A percentile compares a stretch with the other conserved stretches of the same genome.
phyloP scores from a whole-genome alignment of 2,113 vertebrate species.

The Centropus unirufus region DNA sequence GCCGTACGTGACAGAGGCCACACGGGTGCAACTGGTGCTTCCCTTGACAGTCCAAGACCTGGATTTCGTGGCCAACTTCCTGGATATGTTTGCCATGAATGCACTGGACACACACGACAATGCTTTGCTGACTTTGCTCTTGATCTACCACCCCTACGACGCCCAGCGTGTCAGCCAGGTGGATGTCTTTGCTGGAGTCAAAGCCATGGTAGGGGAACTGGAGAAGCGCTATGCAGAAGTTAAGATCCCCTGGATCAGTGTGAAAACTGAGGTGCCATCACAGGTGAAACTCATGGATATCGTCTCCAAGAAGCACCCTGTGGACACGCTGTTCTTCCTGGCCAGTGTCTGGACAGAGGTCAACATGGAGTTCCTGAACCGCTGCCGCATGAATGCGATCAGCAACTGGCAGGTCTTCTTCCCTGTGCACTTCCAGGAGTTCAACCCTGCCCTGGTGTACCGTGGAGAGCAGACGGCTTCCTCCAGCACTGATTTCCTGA shows the following conservation, averaged over 20 bases:
- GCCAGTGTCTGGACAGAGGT: conserved; percentile 91
- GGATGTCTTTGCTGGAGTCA: conserved; percentile 90
- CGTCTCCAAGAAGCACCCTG: conserved; percentile 95
- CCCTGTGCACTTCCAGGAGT: conserved; percentile 96
- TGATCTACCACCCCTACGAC: conserved; percentile 90
- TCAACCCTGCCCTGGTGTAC: conserved; percentile 84
- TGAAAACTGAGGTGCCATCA: conserved; percentile 91
- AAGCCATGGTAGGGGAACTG: conserved; percentile 87
- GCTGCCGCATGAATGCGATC: conserved; percentile 96
- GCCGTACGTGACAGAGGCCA: conserved; percentile 96
- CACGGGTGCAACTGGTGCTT: conserved; percentile 92
- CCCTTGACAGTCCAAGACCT: conserved; percentile 85
- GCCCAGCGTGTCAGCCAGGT: conserved; percentile 86
- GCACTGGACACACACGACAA: conserved; percentile 91
- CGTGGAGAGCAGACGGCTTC: conserved; percentile 81
- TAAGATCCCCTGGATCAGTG: conserved; percentile 93
- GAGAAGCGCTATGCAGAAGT: conserved; percentile 88
- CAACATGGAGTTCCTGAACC: conserved; percentile 90
- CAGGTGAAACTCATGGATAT: conserved; percentile 98
- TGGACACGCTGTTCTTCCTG: conserved; percentile 94
- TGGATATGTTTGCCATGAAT: conserved; percentile 91
- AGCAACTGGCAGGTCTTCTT: conserved; percentile 97
- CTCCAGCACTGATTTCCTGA: conserved; percentile 76
- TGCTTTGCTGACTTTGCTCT: conserved; percentile 87
- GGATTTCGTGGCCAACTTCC: conserved; percentile 86